Conservation (phyloP, 2,797 vertebrate species). For the Lutjanus argentimaculatus region DNA sequence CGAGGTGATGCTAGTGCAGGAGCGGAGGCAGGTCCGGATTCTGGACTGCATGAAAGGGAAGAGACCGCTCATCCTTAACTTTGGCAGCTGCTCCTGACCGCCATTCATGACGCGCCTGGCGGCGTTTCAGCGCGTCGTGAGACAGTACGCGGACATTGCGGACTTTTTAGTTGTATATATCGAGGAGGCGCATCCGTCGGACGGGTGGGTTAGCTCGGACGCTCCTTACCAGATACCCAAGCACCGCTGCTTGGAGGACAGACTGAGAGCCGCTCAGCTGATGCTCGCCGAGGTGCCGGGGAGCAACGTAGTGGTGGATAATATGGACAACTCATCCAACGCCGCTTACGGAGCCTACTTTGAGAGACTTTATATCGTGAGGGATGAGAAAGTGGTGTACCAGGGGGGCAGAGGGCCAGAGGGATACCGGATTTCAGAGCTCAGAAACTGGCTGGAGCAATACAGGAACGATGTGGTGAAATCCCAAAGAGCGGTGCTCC, state of each 20-base stretch:
- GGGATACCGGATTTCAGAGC: slow-evolving; percentile 96
- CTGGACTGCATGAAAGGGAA: slow-evolving; percentile 92
- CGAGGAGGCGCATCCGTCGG: slow-evolving; percentile 97
- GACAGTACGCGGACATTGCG: slow-evolving; percentile 93
- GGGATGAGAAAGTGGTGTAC: slow-evolving; percentile 92
- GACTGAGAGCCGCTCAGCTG: slow-evolving; percentile 92
- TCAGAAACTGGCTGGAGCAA: slow-evolving; percentile 92
- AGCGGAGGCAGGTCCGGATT: slow-evolving; percentile 87
- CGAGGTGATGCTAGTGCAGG: slow-evolving; percentile 92
- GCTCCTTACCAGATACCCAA: slow-evolving; percentile 95
- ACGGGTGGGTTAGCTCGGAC: slow-evolving; percentile 98
- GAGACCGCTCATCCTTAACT: slow-evolving; percentile 96
- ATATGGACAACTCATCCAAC: slow-evolving; percentile 97
- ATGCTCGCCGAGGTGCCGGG: slow-evolving; percentile 90
- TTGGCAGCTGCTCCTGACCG: slow-evolving; percentile 99
- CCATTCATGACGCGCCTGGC: slow-evolving; percentile 98
- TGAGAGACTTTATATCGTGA: slow-evolving; percentile 95
- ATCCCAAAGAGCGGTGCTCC: slow-evolving; percentile 86
- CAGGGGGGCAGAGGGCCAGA: slow-evolving; percentile 96
- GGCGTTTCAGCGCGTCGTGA: slow-evolving; percentile 94
- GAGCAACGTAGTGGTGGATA: slow-evolving; percentile 94
- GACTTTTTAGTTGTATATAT: slow-evolving; percentile 98
- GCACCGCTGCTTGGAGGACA: slow-evolving; percentile 96
- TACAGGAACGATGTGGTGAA: slow-evolving; percentile 87
- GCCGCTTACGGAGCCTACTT: slow-evolving; percentile 98